Base-by-base conservation (phyloP, 2,797 vertebrate genomes). In the Melanotaenia boesemani region DNA sequence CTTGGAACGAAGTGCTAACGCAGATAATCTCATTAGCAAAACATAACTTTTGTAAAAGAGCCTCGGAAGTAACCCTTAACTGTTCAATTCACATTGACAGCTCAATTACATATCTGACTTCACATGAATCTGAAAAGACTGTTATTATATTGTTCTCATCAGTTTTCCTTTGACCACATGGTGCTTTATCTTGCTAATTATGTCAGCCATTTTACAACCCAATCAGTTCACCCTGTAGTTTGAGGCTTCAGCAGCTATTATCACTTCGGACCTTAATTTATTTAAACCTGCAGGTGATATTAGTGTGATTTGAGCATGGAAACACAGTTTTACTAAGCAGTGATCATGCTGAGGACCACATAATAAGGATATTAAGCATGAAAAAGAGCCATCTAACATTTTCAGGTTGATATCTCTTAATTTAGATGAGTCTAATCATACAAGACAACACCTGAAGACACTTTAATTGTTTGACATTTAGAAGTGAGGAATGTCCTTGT, bases 11-110 rank as follows among this genome's bases (percentile, higher is more conserved):
- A 75, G 80, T 77, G 81, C 87, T 72, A 85, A 76, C 9, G 63
- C 80, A 83, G 83, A 86, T 92, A 91, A 91, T 91, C 82, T 91
- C 83, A 92, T 94, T 90, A 91, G 88, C 71, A 77, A 89, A 93
- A 89, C 89, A 90, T 87, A 91, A 92, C 88, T 90, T 89, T 90
- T 88, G 82, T 65, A 67, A 77, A 86, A 86, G 81, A 87, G 88
- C 64, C 86, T 80, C 75, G 50, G 67, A 18, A 76, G 72, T 78
- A 90, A 86, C 66, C 67, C 65, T 57, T 59, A 58, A 72, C 70
- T 69, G 63, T 36, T 72, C 61, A 46, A 32, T 62, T 63, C 30
- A 55, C 39, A 20, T n/a, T 56, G 61, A 67, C 28, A 57, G 34
- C 61, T 22, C 9, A 12, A 13, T 6, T 36, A 50, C 61, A 48